These are phyloP conservation scores for Campaea margaritaria DNA, from an alignment of 2,888 invertebrate genomes.

Conservation along the genomic window DNA sequence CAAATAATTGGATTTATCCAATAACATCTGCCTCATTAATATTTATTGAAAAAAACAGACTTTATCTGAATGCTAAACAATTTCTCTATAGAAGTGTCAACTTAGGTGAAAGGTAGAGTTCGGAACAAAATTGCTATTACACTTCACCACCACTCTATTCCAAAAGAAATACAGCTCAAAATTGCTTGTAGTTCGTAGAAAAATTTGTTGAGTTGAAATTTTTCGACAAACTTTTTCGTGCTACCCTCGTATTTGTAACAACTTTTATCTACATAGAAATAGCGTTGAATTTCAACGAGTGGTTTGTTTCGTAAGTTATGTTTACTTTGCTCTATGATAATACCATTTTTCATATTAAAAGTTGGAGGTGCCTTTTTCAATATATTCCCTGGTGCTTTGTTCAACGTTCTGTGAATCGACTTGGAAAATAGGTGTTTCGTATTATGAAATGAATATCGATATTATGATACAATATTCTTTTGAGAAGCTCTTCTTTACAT, in stretches of 20 bases:
- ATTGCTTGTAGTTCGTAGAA: slow-evolving; percentile 3
- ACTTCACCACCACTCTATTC: slow-evolving; percentile 2
- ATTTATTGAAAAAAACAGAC: slow-evolving; percentile 61
- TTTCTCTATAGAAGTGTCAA: slow-evolving; percentile 56
- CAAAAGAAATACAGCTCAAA: slow-evolving; percentile 12
- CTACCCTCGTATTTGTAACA: slow-evolving; percentile 8
- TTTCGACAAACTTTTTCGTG: slow-evolving; percentile 28
- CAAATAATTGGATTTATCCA: slow-evolving; percentile 30
- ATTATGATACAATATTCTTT: slow-evolving; percentile 37
- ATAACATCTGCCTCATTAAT: slow-evolving; percentile 59
- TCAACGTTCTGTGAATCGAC: slow-evolving; percentile 40
- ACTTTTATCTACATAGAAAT: not conserved
- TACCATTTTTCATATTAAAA: slow-evolving; percentile 84
- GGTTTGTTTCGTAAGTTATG: slow-evolving; percentile 23
- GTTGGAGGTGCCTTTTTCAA: slow-evolving; percentile 63
- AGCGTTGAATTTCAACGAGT: slow-evolving; percentile 3
- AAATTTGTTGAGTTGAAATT: slow-evolving; percentile 14
- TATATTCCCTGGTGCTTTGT: slow-evolving; percentile 50
- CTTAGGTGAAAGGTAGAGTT: slow-evolving; percentile 53
- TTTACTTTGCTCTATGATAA: slow-evolving; percentile 69
- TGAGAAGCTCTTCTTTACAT: slow-evolving; percentile 15
- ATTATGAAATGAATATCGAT: slow-evolving; percentile 41
- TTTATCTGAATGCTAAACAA: slow-evolving; percentile 58
- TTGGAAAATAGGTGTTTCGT: slow-evolving; percentile 44
- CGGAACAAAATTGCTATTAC: slow-evolving; percentile 28